These are phyloP conservation scores for Phylloscopus whistleri DNA, from an alignment of 2,113 vertebrate genomes.

Conservation along the genomic window DNA sequence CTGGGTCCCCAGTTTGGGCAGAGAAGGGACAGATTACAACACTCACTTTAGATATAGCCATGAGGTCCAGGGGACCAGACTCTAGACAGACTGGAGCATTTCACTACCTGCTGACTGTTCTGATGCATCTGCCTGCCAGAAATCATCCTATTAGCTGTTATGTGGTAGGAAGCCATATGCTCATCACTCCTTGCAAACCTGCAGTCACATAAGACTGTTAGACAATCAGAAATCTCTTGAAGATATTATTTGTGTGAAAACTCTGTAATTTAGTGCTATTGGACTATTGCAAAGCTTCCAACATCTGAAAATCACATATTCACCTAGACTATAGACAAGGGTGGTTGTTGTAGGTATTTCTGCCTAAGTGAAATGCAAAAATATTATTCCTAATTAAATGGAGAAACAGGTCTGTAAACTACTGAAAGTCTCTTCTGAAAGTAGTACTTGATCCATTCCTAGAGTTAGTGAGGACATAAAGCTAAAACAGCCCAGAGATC, in stretches of 20 bases:
- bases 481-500: not conserved
- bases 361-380: not conserved
- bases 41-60: not conserved
- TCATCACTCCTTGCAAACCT: not conserved
- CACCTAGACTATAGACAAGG: not conserved
- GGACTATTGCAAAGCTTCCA: not conserved
- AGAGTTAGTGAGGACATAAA: not conserved
- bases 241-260: not conserved
- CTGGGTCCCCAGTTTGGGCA: not conserved
- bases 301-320: not conserved
- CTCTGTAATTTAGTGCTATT: not conserved
- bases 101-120: not conserved
- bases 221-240: not conserved
- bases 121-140: not conserved
- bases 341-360: not conserved
- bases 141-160: not conserved
- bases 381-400: not conserved
- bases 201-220: not conserved
- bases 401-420: not conserved
- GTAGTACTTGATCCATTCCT: not conserved
- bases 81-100: not conserved
- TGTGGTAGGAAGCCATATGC: not conserved
- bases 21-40: not conserved
- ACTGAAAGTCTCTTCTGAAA: not conserved
- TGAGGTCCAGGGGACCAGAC: not conserved